These are phyloP conservation scores for Halictus quadricinctus DNA, from an alignment of 2,888 invertebrate species.

Conservation along the genomic window DNA sequence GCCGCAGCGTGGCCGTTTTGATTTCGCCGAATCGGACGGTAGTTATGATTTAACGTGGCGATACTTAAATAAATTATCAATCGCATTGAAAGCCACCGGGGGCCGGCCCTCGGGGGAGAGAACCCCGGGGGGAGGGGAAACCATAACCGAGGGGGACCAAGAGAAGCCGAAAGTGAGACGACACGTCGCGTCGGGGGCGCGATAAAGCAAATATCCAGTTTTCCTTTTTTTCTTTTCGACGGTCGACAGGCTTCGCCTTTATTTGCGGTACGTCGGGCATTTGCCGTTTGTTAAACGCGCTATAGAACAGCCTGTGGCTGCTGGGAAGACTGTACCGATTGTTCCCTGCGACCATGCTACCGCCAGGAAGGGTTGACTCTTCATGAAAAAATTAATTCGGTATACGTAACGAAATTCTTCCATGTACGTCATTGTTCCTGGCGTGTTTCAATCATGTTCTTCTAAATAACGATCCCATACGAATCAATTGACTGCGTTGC, in stretches of 20 bases:
- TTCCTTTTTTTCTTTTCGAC: conserved; percentile 37
- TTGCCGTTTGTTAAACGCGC: conserved; percentile 47
- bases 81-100: conserved; percentile 73
- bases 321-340: background rate
- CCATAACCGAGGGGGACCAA: conserved; percentile 34
- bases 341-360: background rate
- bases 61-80: conserved; percentile 78
- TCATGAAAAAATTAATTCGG: background rate
- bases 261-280: conserved; percentile 61
- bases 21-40: conserved; percentile 67
- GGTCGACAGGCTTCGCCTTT: conserved; percentile 51
- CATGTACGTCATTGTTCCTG: background rate
- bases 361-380: background rate
- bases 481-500: background rate
- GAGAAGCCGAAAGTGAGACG: conserved; percentile 58
- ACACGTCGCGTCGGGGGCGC: conserved; percentile 48
- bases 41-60: conserved; percentile 72
- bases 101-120: conserved; percentile 9
- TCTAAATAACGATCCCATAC: background rate
- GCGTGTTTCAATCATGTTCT: background rate
- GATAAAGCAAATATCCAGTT: conserved; percentile 71
- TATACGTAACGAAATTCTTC: background rate
- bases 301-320: background rate
- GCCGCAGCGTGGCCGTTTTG: conserved; percentile 61
- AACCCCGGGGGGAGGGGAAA: conserved; percentile 20